Conservation (phyloP, 2,113 vertebrate species). For the Hydropotes inermis region DNA sequence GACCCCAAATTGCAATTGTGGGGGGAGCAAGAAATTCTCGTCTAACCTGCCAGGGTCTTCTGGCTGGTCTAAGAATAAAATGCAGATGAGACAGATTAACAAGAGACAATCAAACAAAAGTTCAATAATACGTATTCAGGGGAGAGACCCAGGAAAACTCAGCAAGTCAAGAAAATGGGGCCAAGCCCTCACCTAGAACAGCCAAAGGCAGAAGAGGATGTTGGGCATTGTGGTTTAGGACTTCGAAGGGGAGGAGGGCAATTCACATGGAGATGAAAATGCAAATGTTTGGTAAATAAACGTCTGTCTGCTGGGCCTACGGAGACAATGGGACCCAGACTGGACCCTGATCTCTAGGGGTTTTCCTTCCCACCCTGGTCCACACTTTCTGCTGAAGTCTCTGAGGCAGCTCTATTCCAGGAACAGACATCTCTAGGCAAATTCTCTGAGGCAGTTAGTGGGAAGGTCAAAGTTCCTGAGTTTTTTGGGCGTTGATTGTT, state of each 20-base stretch:
- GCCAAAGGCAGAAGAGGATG: not conserved
- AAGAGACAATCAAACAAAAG: not conserved
- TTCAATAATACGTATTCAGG: not conserved
- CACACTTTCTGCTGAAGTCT: not conserved
- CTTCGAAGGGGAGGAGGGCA: not conserved
- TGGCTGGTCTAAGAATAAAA: not conserved
- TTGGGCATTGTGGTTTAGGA: not conserved
- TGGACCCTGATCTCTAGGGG: not conserved
- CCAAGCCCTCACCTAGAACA: not conserved
- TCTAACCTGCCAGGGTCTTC: not conserved
- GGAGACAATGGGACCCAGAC: not conserved
- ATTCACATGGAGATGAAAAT: not conserved
- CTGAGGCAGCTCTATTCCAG: not conserved
- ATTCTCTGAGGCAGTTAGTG: not conserved
- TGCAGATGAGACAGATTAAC: not conserved
- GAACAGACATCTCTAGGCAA: not conserved
- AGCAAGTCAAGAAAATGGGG: not conserved
- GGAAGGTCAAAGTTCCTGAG: not conserved
- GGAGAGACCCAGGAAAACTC: not conserved
- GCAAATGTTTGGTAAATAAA: not conserved
- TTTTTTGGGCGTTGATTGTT: not conserved
- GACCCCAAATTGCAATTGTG: not conserved
- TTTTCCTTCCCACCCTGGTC: not conserved
- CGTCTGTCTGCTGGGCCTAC: not conserved
- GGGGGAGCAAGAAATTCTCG: not conserved